These are phyloP conservation scores for Nymphalis io DNA, from an alignment of 1,140 invertebrate genomes.

Conservation along the genomic window DNA sequence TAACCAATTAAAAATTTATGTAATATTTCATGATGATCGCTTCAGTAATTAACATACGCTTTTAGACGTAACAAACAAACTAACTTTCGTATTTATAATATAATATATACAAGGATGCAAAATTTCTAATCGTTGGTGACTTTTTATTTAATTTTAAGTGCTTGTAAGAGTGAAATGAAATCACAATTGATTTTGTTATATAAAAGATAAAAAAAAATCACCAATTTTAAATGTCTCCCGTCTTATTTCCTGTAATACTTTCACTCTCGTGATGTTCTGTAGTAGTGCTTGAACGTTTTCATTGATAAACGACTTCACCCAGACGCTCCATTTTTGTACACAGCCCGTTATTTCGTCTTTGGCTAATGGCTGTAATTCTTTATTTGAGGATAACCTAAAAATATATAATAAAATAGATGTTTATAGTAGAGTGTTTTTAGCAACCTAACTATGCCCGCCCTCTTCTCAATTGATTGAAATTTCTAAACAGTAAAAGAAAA, in stretches of 20 bases:
- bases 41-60: too few species aligned
- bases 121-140: too few species aligned
- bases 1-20: too few species aligned
- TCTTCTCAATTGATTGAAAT: not conserved
- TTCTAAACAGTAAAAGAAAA: not conserved
- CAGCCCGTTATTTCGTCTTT: constrained; percentile 63
- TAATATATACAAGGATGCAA: too few species aligned
- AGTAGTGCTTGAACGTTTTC: constrained; percentile 81
- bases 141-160: too few species aligned
- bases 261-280: constrained; percentile 83
- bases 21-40: too few species aligned
- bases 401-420: constrained; percentile 21
- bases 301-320: constrained; percentile 81
- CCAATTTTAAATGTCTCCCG: constrained; percentile 81
- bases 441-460: too few species aligned
- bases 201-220: constrained; percentile 26
- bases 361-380: constrained; percentile 65
- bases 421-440: too few species aligned
- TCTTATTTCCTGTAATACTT: constrained; percentile 84
- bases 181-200: not conserved
- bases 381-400: constrained; percentile 75
- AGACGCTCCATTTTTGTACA: constrained; percentile 82
- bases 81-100: too few species aligned
- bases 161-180: not conserved
- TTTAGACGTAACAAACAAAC: too few species aligned